phyloP scores from a whole-genome alignment of 2,113 vertebrate genomes.

The Sceloporus tristichus region DNA sequence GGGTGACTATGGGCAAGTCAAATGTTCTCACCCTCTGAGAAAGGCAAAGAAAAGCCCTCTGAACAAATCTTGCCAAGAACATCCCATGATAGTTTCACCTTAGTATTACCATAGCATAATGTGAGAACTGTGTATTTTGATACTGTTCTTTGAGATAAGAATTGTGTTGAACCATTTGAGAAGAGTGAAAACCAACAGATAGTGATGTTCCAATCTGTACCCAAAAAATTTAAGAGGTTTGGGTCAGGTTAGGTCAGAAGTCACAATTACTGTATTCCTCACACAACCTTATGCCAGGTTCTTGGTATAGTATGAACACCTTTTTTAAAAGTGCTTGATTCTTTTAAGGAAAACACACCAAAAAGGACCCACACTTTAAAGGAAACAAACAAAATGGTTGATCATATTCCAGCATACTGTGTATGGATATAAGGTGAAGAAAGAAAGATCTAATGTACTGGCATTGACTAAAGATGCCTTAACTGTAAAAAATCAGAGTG shows the following conservation, averaged over 20 bases:
- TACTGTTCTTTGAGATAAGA: background rate
- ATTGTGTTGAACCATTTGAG: background rate
- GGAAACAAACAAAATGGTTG: too few relatives aligned
- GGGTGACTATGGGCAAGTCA: too few relatives aligned
- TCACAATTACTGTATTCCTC: background rate
- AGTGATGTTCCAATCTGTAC: background rate
- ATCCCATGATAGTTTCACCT: too few relatives aligned
- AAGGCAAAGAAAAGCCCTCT: too few relatives aligned
- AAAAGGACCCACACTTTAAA: background rate
- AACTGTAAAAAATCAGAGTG: background rate
- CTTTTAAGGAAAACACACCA: background rate
- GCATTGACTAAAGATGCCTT: background rate
- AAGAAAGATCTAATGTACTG: background rate
- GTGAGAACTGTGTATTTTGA: background rate
- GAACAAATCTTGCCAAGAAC: too few relatives aligned
- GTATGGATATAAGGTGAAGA: background rate
- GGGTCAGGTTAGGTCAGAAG: background rate
- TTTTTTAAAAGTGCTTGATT: background rate
- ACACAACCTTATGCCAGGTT: background rate
- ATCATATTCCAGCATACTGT: too few relatives aligned
- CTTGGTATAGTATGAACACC: background rate
- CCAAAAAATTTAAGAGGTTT: background rate
- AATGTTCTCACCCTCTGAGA: too few relatives aligned
- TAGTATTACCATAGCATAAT: too few relatives aligned
- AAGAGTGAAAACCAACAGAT: background rate